Conservation (phyloP, 2,888 invertebrate species). For the Chalcosyrphus nemorum region DNA sequence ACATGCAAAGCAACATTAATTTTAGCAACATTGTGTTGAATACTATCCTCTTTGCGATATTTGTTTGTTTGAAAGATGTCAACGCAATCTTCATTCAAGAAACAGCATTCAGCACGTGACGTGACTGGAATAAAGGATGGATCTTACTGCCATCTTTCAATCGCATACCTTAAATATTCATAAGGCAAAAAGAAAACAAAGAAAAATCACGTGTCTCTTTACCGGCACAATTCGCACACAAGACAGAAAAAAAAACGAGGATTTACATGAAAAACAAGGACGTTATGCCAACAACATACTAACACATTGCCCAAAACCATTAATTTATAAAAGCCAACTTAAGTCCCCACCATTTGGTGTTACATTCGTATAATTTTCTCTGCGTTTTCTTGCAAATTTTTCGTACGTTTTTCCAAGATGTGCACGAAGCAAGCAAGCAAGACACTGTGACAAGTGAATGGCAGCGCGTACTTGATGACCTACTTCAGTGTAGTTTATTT, state of each 20-base stretch:
- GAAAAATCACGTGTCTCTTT: background rate
- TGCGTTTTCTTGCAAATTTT: background rate
- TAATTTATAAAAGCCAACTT: conserved; percentile 28
- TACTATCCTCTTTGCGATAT: too few relatives aligned
- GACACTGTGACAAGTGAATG: conserved; percentile 65
- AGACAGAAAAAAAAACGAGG: too few relatives aligned
- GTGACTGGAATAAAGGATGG: background rate
- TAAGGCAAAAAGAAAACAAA: background rate
- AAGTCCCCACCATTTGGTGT: conserved; percentile 23
- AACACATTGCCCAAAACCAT: conserved; percentile 47
- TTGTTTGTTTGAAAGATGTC: background rate
- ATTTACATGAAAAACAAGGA: conserved; percentile 44
- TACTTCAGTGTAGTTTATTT: conserved; percentile 40
- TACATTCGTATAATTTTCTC: conserved; percentile 35
- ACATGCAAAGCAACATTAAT: too few relatives aligned
- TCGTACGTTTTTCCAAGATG: conserved; percentile 36
- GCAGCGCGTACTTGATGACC: conserved; percentile 57
- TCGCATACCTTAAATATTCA: background rate
- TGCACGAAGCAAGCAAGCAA: conserved; percentile 29
- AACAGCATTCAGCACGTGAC: background rate
- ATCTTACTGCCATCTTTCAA: background rate
- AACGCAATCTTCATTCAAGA: background rate
- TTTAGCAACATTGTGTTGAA: too few relatives aligned
- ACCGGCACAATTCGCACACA: background rate
- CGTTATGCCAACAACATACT: conserved; percentile 52